Evolutionary conservation across 2,888 invertebrate genomes (phyloP), one percentile per base, ranked within the genome.

Genomic region (Lapara coniferarum): DNA sequence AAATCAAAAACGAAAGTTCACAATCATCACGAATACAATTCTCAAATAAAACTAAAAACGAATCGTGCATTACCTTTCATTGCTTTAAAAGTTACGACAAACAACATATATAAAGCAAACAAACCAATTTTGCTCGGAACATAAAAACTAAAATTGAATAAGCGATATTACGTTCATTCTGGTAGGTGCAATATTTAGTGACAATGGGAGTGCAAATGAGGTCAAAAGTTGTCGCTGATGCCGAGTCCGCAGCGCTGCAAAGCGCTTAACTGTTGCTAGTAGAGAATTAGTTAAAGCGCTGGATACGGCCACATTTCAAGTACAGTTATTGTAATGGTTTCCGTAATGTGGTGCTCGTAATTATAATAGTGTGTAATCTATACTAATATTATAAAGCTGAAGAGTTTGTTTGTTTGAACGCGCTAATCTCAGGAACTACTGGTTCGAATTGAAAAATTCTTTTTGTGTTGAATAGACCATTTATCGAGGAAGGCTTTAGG

Each of bases 121-220:
- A 63, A 46, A n/a, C 44, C 13, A 14, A 63, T 63, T 63, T 19
- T 19, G 63, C 46, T 10, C 19, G 49, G 56, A 49, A 19, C 37
- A 59, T 67, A 55, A 66, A 58, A 12, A 10, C 25, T 51, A 37
- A 66, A 70, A 78, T 75, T 74, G 73, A 74, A 71, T 75, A 76
- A 75, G 73, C 72, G 71, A 75, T 77, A 77, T 79, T 77, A 78
- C 74, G 75, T 77, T 63, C 72, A 80, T 83, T 78, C 72, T 67
- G 71, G 72, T 71, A 75, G 76, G 78, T 75, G 76, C 74, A 77
- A 75, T 77, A 78, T 78, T 81, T 72, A 78, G 75, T 76, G 80
- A 85, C 81, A 85, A 83, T 81, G 78, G 74, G 73, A 76, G 78
- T 81, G 81, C 74, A 81, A 85, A 84, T 81, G 84, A 82, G 82